Conservation (phyloP, 1,140 invertebrate genomes). For the Lucilia cuprina region DNA sequence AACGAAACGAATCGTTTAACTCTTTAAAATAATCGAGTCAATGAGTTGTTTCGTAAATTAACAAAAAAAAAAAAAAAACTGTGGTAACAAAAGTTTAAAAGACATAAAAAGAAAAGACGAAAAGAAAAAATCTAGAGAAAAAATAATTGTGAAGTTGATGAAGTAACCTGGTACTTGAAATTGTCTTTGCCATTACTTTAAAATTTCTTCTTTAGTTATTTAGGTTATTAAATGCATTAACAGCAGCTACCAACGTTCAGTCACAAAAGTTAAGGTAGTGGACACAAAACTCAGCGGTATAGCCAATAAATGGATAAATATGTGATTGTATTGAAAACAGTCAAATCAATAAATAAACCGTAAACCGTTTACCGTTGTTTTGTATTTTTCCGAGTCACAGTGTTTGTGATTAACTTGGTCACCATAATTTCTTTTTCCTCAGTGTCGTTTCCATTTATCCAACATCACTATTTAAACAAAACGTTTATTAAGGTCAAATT, state of each 20-base stretch:
- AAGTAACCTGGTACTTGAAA: slow-evolving; percentile 6
- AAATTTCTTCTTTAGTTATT: neutral
- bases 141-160: neutral
- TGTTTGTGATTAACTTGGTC: neutral
- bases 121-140: neutral
- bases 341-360: neutral
- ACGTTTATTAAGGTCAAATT: slow-evolving; percentile 22
- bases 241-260: neutral
- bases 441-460: neutral
- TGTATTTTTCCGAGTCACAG: too few species aligned
- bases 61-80: neutral
- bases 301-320: neutral
- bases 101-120: neutral
- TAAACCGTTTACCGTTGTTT: too few species aligned
- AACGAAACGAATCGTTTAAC: slow-evolving; percentile 25
- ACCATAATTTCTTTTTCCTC: neutral
- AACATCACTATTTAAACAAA: slow-evolving; percentile 3
- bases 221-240: slow-evolving; percentile 15
- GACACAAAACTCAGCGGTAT: neutral
- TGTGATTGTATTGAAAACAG: neutral
- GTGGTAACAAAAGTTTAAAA: neutral
- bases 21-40: neutral
- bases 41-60: neutral
- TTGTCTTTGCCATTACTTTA: neutral
- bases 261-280: neutral